A percentile compares a stretch with the other conserved stretches of the same genome.
Conservation (phyloP, 2,888 invertebrate genomes). For the Hirudinaria manillensis region DNA sequence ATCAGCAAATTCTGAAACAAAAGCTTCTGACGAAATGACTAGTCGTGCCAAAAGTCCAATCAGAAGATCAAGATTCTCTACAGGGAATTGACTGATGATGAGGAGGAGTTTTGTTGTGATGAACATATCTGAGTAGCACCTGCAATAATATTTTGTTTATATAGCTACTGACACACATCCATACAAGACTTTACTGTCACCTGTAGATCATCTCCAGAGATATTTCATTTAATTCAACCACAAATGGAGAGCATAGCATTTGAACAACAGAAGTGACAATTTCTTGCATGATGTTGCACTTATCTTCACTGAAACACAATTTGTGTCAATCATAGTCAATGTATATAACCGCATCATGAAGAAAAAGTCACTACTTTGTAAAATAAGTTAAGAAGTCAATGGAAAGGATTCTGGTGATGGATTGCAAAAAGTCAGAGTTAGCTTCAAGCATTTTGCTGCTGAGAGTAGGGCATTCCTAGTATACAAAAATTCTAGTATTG, state of each 20-base stretch:
- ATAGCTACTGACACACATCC: not conserved
- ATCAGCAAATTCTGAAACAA: not conserved
- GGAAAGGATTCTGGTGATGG: not conserved
- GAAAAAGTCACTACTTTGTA: not conserved
- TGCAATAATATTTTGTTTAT: not conserved
- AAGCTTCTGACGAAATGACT: not conserved
- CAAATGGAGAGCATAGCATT: not conserved
- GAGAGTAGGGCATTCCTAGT: no score
- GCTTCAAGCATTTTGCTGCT: not conserved
- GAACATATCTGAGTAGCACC: slow-evolving; percentile 11
- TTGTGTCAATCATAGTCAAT: not conserved
- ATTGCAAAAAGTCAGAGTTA: not conserved
- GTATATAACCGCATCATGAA: not conserved
- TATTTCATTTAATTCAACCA: not conserved
- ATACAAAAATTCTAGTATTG: no score
- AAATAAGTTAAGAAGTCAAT: not conserved
- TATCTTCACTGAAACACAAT: not conserved
- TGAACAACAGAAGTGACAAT: not conserved
- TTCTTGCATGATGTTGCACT: not conserved
- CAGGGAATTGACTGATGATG: not conserved
- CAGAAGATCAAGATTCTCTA: not conserved
- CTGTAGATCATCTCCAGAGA: not conserved
- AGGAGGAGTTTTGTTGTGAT: not conserved
- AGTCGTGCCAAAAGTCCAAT: slow-evolving; percentile 1
- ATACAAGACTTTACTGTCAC: slow-evolving; percentile 6